Base-by-base conservation (phyloP, 2,113 vertebrate species). In the Grammomys dolichurus region DNA sequence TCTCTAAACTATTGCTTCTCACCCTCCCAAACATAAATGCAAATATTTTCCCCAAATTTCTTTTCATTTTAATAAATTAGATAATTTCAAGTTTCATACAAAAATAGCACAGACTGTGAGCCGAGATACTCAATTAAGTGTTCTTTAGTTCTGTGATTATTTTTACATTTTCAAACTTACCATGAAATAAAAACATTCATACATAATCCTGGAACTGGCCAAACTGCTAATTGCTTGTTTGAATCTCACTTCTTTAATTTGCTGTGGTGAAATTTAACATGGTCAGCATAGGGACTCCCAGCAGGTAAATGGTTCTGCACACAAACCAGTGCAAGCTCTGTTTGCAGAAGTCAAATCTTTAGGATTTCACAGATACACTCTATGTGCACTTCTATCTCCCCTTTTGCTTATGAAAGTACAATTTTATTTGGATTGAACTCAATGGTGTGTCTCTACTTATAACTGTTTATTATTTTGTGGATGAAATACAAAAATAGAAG, bases 201-300 rank as follows among this genome's bases (percentile, higher is more conserved):
- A 72, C 20, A 90, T 13, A 11, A 10, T 95, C 46, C n/a, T 43
- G 67, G 56, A 89, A 81, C 22, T 91, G 93, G 22, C 70, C 86
- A 46, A 54, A 88, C 60, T 96, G 81, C 51, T 95, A 93, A 95
- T 76, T 95, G 75, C 91, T 95, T 93, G 80, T 93, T 97, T 90
- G 33, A 33, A 31, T 95, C 36, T 93, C n/a, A 60, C 33, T 43
- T 96, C 60, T 92, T n/a, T 93, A 91, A 94, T 93, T 94, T 58
- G 31, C 82, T 96, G 22, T 16, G 54, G 67, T 94, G 73, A 91
- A 93, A 95, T 70, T 63, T 31, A 80, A 58, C 84, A n/a, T 60
- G 70, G 86, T 73, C 7, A 2, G 3, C n/a, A 10, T 46, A 22
- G 36, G 48, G 5, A 94, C 89, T 51, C 63, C 54, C 5, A 36